Conservation (phyloP, 30 jellyfish, hydroid and myxozoan species). For the Chrysaora quinquecirrha region DNA sequence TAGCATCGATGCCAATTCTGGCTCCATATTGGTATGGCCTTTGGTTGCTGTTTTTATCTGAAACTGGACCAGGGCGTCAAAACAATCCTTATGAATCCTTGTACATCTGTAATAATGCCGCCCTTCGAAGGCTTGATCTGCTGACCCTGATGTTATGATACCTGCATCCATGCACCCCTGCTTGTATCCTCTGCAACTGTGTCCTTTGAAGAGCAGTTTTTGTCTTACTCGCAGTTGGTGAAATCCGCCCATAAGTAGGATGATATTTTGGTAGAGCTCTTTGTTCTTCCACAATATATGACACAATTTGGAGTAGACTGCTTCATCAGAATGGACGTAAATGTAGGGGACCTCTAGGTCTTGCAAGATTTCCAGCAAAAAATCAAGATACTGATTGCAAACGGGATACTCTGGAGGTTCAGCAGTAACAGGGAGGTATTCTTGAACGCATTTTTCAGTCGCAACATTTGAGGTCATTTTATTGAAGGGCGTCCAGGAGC, state of each 20-base stretch:
- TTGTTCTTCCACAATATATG: not conserved
- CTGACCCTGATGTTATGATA: constrained; percentile 32
- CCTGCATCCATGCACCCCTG: constrained; percentile 59
- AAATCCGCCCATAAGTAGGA: constrained; percentile 57
- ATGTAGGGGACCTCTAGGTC: constrained; percentile 30
- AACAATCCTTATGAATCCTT: constrained; percentile 36
- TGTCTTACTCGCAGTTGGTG: constrained; percentile 58
- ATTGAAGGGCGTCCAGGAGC: constrained; percentile 54
- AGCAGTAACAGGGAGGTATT: constrained; percentile 43
- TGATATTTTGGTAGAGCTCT: not conserved
- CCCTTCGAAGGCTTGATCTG: constrained; percentile 36
- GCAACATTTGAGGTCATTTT: not conserved
- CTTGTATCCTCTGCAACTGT: constrained; percentile 44
- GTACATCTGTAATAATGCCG: constrained; percentile 39
- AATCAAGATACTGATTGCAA: constrained; percentile 26
- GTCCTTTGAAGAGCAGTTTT: constrained; percentile 28
- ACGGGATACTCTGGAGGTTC: constrained; percentile 58
- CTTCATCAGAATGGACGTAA: constrained; percentile 53
- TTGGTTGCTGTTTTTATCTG: constrained; percentile 7
- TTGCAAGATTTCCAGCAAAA: constrained; percentile 8
- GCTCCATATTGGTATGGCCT: not conserved
- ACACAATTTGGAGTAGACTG: constrained; percentile 60
- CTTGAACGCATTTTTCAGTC: constrained; percentile 31
- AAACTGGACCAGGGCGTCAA: constrained; percentile 41
- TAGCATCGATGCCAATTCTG: not conserved